Conservation (phyloP, 1,140 invertebrate species). For the Antheraea mylitta region DNA sequence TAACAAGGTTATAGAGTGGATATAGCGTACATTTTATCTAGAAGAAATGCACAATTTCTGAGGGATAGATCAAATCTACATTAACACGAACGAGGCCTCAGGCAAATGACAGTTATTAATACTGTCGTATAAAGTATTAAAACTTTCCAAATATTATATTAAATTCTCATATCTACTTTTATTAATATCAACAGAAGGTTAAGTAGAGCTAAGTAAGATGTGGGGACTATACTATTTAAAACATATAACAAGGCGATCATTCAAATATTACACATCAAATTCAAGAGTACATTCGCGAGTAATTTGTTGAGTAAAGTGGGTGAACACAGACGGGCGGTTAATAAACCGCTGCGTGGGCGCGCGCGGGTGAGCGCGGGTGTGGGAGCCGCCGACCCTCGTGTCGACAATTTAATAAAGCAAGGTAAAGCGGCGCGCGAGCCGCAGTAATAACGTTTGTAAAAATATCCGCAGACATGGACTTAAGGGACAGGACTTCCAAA, state of each 20-base stretch:
- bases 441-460: slow-evolving; percentile 74
- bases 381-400: slow-evolving; percentile 34
- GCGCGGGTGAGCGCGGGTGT: slow-evolving; percentile 29
- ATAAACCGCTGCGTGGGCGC: slow-evolving; percentile 17
- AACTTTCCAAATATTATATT: too few species aligned
- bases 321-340: slow-evolving; percentile 7
- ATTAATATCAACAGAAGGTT: too few species aligned
- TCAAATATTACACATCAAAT: slow-evolving; percentile 8
- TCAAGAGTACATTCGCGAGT: neutral
- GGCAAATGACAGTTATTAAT: too few species aligned
- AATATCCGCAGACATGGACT: slow-evolving; percentile 70
- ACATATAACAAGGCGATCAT: neutral
- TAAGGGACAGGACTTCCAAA: slow-evolving; percentile 37
- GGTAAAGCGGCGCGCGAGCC: slow-evolving; percentile 44
- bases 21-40: too few species aligned
- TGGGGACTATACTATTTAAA: neutral
- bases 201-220: too few species aligned
- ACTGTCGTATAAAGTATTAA: too few species aligned
- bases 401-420: slow-evolving; percentile 72
- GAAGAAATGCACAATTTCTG: too few species aligned
- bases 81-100: too few species aligned
- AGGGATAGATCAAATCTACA: too few species aligned
- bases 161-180: too few species aligned
- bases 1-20: too few species aligned
- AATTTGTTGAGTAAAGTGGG: slow-evolving; percentile 4